Base-by-base conservation (phyloP, 2,797 vertebrate species). In the Karalla daura region DNA sequence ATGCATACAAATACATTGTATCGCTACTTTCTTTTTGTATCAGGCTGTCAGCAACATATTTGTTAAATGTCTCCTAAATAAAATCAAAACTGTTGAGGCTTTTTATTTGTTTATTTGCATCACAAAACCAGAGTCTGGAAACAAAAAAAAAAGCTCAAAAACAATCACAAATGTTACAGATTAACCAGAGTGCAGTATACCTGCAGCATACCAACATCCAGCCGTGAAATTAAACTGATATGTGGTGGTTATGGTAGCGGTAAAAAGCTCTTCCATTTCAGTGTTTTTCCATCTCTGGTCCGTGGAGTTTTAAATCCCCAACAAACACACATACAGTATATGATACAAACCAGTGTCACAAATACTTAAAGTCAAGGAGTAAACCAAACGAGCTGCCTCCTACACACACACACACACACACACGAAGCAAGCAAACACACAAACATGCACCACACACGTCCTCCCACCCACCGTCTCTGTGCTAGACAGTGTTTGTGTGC, bases 371-470 rank as follows among this genome's bases (percentile, higher is more conserved):
- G 32, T 81, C 75, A 87, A 76, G 75, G 47, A 56, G 53, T 37
- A 72, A 76, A 62, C 66, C 69, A 78, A 83, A 86, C 72, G 15
- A 47, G 65, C 77, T 18, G 15, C 65, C 60, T 79, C 80, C 80
- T 78, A 59, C 84, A 80, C 74, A 68, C 76, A 70, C 70, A 51
- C 37, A 71, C 58, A 79, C 75, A 85, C 70, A 71, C 76, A 70
- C 70, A 51, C 37, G 70, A 56, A 79, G 73, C 84, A 72, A 71
- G 81, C 74, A 83, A 83, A 76, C 77, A 82, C 56, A 61, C 68
- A 82, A 72, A 86, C 60, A 80, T 49, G 40, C 53, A 71, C 83
- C 70, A 47, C 81, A 74, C 68, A 73, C 70, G 77, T 83, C 78
- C 71, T 68, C 59, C 83, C 74, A 59, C 80, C 59, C 74, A 53